Conservation (phyloP, 2,797 vertebrate species). For the Myiothlypis coronata region DNA sequence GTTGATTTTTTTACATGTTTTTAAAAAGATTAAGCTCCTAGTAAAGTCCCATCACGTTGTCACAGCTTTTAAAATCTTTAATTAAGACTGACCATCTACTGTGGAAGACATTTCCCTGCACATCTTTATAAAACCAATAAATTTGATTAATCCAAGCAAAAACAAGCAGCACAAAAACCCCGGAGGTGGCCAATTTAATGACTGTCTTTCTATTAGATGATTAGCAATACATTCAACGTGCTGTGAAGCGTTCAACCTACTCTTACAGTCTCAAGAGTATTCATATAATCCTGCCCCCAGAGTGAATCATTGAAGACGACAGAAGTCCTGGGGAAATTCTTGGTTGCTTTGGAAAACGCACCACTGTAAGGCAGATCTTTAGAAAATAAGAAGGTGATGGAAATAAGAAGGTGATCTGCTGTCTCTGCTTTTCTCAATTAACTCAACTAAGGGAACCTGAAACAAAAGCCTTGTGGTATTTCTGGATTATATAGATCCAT, state of each 20-base stretch:
- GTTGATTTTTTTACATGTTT: not conserved
- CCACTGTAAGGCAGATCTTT: not conserved
- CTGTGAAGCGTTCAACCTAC: not conserved
- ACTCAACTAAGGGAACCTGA: not conserved
- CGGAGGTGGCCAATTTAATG: not conserved
- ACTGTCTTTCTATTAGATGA: not conserved
- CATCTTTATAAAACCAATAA: not conserved
- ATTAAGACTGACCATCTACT: not conserved
- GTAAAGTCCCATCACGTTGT: not conserved
- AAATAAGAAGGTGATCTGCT: not conserved
- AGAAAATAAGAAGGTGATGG: not conserved
- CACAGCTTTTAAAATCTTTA: not conserved
- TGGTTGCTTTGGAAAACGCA: not conserved
- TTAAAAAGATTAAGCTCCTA: not conserved
- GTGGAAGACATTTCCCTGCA: not conserved
- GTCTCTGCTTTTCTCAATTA: not conserved
- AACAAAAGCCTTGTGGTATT: not conserved
- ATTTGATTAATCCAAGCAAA: not conserved
- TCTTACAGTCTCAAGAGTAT: not conserved
- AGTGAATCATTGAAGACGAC: fast-evolving
- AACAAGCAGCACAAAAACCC: not conserved
- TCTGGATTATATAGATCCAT: not conserved
- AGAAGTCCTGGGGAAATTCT: not conserved
- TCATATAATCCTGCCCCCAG: not conserved
- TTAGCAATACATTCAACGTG: not conserved